phyloP scores from a whole-genome alignment of 2,113 vertebrate genomes.

The Oophaga pumilio region DNA sequence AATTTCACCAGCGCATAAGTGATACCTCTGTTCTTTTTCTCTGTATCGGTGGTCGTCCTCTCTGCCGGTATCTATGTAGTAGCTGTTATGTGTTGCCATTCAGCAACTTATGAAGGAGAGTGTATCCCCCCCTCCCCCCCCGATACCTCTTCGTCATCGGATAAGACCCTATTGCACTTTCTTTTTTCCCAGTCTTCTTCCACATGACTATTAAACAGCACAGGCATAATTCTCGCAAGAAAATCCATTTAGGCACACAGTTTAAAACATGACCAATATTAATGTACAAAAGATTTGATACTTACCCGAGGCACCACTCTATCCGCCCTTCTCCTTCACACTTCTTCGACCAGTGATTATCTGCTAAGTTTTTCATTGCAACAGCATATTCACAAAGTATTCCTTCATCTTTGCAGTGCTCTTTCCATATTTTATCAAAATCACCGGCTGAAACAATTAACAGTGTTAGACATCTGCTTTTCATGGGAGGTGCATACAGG shows the following conservation, averaged over 20 bases:
- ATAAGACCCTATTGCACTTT: too few relatives aligned
- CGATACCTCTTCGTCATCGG: too few relatives aligned
- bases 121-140: too few relatives aligned
- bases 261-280: background rate
- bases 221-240: background rate
- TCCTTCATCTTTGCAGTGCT: constrained; percentile 96
- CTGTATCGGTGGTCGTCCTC: too few relatives aligned
- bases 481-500: background rate
- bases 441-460: constrained; percentile 85
- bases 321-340: constrained; percentile 95
- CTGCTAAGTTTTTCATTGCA: constrained; percentile 97
- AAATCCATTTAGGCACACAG: background rate
- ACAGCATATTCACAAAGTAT: constrained; percentile 94
- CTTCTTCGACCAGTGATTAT: constrained; percentile 94
- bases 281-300: constrained; percentile 5
- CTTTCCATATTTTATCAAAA: constrained; percentile 97
- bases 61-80: too few relatives aligned
- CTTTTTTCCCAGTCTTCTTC: too few relatives aligned
- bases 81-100: too few relatives aligned
- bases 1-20: too few relatives aligned
- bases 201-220: too few relatives aligned
- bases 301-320: constrained; percentile 97
- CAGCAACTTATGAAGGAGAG: too few relatives aligned
- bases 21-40: too few relatives aligned
- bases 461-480: constrained; percentile 38